Evolutionary conservation across 2,888 invertebrate species (phyloP).

Genomic region (Acanthosepion esculentum): DNA sequence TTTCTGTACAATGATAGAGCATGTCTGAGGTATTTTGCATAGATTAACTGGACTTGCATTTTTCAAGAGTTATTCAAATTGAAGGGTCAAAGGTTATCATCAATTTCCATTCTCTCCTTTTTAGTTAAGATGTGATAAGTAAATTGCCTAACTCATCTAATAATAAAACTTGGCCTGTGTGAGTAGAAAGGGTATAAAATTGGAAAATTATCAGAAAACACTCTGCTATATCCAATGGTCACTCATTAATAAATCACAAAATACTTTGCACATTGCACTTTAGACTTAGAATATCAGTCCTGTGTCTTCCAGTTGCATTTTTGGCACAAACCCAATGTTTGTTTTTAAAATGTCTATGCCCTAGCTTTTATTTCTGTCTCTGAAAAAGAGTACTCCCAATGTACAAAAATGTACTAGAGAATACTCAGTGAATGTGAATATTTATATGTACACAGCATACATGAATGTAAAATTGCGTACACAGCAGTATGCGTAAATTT

Average conservation of each 20-base stretch:
- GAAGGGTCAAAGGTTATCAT: neutral
- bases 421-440: neutral
- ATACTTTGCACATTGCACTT: neutral
- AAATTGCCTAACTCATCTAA: neutral
- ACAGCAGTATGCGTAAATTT: neutral
- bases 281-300: neutral
- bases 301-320: slow-evolving; percentile 1
- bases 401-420: neutral
- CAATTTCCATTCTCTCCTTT: slow-evolving; percentile 23
- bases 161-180: neutral
- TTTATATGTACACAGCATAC: neutral
- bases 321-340: slow-evolving; percentile 7
- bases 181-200: neutral
- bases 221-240: neutral
- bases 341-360: neutral
- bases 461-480: neutral
- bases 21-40: slow-evolving; percentile 33
- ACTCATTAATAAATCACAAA: neutral
- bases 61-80: neutral
- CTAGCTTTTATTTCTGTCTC: neutral
- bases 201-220: neutral
- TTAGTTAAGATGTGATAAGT: slow-evolving; percentile 6
- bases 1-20: slow-evolving; percentile 6
- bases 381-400: neutral
- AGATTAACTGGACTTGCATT: neutral